phyloP scores from a whole-genome alignment of 2,797 vertebrate genomes.

The Falco peregrinus region DNA sequence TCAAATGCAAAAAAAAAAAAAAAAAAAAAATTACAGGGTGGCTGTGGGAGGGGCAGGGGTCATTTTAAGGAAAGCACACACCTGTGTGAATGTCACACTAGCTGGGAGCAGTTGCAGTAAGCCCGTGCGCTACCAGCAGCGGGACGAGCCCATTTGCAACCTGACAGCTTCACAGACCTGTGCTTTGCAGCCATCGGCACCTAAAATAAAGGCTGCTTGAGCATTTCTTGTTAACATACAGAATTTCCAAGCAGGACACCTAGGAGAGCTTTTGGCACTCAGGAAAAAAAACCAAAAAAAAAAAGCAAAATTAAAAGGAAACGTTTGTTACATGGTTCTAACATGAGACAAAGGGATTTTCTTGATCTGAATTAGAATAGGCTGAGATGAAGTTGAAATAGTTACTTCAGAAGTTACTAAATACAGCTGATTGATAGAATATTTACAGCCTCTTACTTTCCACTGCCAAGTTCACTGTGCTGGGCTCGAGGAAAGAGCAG shows the following conservation, averaged over 20 bases:
- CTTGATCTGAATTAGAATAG: background rate
- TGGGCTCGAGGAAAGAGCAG: background rate
- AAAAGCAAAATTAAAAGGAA: background rate
- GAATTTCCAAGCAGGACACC: background rate
- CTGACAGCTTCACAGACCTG: background rate
- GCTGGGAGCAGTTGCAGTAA: background rate
- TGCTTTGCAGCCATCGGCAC: background rate
- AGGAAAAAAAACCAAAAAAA: background rate
- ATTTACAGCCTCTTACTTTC: background rate
- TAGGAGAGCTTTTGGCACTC: background rate
- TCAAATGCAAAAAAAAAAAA: background rate
- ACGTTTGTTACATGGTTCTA: background rate
- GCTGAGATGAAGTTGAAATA: background rate
- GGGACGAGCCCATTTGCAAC: background rate
- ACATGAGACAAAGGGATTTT: background rate
- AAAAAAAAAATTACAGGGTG: background rate
- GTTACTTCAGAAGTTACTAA: background rate
- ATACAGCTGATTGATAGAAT: background rate
- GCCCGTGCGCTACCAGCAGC: accelerated
- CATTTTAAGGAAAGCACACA: background rate
- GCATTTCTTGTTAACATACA: background rate
- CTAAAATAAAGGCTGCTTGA: background rate
- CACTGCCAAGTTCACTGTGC: background rate
- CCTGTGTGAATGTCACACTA: background rate
- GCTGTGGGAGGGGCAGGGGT: background rate